phyloP scores from a whole-genome alignment of 2,888 invertebrate genomes.

The Plagodis dolabraria region DNA sequence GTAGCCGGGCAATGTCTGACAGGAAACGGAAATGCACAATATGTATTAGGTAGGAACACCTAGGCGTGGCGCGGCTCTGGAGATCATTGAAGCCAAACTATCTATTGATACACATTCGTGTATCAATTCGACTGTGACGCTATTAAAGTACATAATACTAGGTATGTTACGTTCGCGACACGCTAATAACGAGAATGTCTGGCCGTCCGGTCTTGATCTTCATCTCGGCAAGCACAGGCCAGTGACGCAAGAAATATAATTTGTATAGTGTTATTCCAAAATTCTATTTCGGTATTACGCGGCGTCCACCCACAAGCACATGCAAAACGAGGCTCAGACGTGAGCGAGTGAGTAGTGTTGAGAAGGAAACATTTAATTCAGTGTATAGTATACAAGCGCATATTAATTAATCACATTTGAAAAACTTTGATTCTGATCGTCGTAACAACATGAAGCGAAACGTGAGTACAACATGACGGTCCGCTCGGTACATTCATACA shows the following conservation, averaged over 20 bases:
- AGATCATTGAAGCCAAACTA: constrained; percentile 27
- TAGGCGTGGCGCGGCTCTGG: constrained; percentile 24
- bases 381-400: constrained; percentile 48
- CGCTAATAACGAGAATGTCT: constrained; percentile 32
- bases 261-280: constrained; percentile 81
- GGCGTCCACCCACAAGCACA: constrained; percentile 67
- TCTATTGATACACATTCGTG: constrained; percentile 21
- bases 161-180: constrained; percentile 29
- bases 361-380: constrained; percentile 58
- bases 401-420: constrained; percentile 40
- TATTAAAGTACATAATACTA: constrained; percentile 5
- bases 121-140: constrained; percentile 15
- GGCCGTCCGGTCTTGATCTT: constrained; percentile 71
- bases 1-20: constrained; percentile 18
- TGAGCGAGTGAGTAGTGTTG: constrained; percentile 64
- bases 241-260: constrained; percentile 81
- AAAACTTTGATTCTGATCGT: constrained; percentile 39
- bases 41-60: constrained; percentile 5
- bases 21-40: constrained; percentile 34
- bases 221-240: constrained; percentile 62
- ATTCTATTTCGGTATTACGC: constrained; percentile 79
- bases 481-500: constrained; percentile 36
- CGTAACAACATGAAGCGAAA: constrained; percentile 76
- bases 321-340: constrained; percentile 65
- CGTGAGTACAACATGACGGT: constrained; percentile 65